These are phyloP conservation scores for Thamnophis sirtalis DNA, from an alignment of 2,113 vertebrate species.

Conservation along the genomic window DNA sequence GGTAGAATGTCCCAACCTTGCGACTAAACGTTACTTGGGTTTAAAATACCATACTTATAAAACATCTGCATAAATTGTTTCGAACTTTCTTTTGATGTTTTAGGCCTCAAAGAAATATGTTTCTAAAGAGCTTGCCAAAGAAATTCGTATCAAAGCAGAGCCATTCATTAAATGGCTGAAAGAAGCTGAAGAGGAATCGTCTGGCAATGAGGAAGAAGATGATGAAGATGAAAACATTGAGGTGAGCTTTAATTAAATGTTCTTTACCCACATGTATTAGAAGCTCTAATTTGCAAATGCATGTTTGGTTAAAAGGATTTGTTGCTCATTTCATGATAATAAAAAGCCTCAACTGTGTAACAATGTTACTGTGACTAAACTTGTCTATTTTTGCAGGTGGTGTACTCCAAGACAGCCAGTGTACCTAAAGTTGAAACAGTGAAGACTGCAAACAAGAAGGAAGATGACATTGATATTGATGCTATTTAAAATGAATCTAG, in stretches of 20 bases:
- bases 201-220: constrained; percentile 87
- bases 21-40: neutral
- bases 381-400: constrained; percentile 77
- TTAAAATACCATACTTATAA: neutral
- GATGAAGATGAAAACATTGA: constrained; percentile 89
- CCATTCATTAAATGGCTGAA: constrained; percentile 97
- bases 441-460: constrained; percentile 83
- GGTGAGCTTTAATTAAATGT: constrained; percentile 63
- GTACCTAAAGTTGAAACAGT: constrained; percentile 95
- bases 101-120: constrained; percentile 97
- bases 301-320: neutral
- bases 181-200: constrained; percentile 96
- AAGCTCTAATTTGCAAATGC: neutral
- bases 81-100: neutral
- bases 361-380: no score
- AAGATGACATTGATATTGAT: constrained; percentile 98
- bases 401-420: constrained; percentile 88
- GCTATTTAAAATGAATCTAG: constrained; percentile 83
- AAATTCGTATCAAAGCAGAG: constrained; percentile 94
- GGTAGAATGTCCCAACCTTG: neutral
- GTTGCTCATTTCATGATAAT: neutral
- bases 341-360: neutral
- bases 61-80: neutral
- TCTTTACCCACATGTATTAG: neutral
- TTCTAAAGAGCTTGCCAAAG: constrained; percentile 97